phyloP scores from a whole-genome alignment of 2,888 invertebrate genomes.

The Polyommatus iphigenia region DNA sequence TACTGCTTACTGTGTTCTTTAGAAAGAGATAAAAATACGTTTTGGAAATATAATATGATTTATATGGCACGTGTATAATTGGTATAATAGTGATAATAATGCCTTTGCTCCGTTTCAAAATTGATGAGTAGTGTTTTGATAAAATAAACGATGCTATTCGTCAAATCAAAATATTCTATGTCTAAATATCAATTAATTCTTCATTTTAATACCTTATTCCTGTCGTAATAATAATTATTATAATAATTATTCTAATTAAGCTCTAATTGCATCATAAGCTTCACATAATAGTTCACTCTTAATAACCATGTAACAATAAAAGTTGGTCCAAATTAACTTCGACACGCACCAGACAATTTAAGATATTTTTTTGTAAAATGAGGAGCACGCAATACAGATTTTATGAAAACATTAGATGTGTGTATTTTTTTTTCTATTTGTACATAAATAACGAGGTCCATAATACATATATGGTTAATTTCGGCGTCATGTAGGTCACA shows the following conservation, averaged over 20 bases:
- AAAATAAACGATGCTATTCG: background rate
- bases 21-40: background rate
- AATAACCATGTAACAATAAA: constrained; percentile 52
- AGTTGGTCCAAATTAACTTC: constrained; percentile 58
- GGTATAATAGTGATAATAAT: too few species aligned
- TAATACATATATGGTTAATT: too few species aligned
- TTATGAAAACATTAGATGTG: background rate
- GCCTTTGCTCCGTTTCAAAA: background rate
- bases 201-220: background rate
- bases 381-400: background rate
- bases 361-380: constrained; percentile 30
- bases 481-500: too few species aligned
- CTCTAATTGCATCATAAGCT: background rate
- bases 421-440: too few species aligned
- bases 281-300: constrained; percentile 6
- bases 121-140: background rate
- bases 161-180: background rate
- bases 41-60: background rate
- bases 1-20: constrained; percentile 9
- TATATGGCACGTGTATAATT: too few species aligned
- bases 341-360: constrained; percentile 48
- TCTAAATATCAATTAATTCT: too few species aligned
- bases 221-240: background rate
- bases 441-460: too few species aligned
- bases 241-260: constrained; percentile 4